These are phyloP conservation scores for Amiota mariae DNA, from an alignment of 2,888 invertebrate genomes.

Conservation along the genomic window DNA sequence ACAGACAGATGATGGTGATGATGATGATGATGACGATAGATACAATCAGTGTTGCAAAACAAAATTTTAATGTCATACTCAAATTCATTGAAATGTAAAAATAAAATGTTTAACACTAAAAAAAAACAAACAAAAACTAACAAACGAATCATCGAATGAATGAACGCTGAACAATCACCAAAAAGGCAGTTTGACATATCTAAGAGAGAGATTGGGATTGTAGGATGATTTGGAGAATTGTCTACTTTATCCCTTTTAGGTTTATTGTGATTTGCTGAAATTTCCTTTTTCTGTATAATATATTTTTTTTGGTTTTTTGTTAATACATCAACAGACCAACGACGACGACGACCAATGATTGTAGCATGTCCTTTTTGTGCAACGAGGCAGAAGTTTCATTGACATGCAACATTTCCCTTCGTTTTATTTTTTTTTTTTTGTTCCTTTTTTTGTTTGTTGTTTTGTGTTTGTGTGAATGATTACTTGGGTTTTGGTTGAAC, in stretches of 20 bases:
- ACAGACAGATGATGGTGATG: neutral
- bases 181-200: conserved; percentile 6
- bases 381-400: conserved; percentile 28
- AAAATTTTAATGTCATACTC: conserved; percentile 54
- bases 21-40: neutral
- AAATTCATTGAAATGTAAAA: conserved; percentile 57
- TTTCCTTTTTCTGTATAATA: too few relatives aligned
- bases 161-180: neutral
- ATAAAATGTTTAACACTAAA: conserved; percentile 51
- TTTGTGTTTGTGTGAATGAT: neutral
- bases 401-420: conserved; percentile 16
- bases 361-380: conserved; percentile 23
- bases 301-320: conserved; percentile 7
- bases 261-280: too few relatives aligned
- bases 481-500: too few relatives aligned
- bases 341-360: neutral
- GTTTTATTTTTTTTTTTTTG: neutral
- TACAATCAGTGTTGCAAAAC: conserved; percentile 26
- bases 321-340: conserved; percentile 6
- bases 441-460: neutral
- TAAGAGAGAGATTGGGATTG: neutral
- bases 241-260: too few relatives aligned
- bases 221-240: too few relatives aligned
- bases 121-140: too few relatives aligned
- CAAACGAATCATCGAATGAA: conserved; percentile 23